Percentiles rank a stretch among this genome's conserved stretches.
Conservation (phyloP, 1,140 invertebrate species). For the Megalonaias nervosa region DNA sequence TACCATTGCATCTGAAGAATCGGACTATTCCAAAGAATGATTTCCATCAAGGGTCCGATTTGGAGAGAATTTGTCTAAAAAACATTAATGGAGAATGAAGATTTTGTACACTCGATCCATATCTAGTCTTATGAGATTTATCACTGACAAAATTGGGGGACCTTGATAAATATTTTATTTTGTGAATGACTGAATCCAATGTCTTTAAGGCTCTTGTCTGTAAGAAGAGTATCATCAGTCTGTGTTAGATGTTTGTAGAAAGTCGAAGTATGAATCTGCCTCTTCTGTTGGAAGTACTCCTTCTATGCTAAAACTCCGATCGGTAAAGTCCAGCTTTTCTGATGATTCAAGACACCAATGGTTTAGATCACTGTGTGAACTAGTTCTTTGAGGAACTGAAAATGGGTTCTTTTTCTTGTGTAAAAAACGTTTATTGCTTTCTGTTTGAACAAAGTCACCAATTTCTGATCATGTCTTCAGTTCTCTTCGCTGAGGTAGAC, state of each 20-base stretch:
- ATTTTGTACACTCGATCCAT: neutral
- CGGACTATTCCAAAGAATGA: too few relatives aligned
- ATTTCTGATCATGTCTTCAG: conserved; percentile 8
- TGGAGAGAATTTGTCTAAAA: too few relatives aligned
- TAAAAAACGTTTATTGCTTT: conserved; percentile 32
- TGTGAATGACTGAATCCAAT: conserved; percentile 28
- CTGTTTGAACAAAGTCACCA: conserved; percentile 27
- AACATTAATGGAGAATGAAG: neutral
- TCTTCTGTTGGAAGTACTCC: conserved; percentile 38
- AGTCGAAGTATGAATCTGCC: conserved; percentile 38
- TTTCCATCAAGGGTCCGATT: too few relatives aligned
- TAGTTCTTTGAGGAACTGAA: neutral
- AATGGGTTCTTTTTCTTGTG: conserved; percentile 19
- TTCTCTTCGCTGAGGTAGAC: neutral
- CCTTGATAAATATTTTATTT: conserved; percentile 35
- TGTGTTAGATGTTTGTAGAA: neutral
- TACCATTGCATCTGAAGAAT: too few relatives aligned
- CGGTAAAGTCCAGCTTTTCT: conserved; percentile 6
- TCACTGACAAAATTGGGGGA: conserved; percentile 34
- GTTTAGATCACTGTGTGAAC: neutral
- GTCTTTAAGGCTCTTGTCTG: conserved; percentile 29
- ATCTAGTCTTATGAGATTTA: conserved; percentile 4
- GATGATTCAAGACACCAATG: neutral
- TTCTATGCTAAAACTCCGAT: conserved; percentile 46
- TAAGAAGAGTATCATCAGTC: conserved; percentile 22